A percentile compares a stretch with the other conserved stretches of the same genome.
phyloP scores from a whole-genome alignment of 2,797 vertebrate genomes.

The Cynopterus sphinx region DNA sequence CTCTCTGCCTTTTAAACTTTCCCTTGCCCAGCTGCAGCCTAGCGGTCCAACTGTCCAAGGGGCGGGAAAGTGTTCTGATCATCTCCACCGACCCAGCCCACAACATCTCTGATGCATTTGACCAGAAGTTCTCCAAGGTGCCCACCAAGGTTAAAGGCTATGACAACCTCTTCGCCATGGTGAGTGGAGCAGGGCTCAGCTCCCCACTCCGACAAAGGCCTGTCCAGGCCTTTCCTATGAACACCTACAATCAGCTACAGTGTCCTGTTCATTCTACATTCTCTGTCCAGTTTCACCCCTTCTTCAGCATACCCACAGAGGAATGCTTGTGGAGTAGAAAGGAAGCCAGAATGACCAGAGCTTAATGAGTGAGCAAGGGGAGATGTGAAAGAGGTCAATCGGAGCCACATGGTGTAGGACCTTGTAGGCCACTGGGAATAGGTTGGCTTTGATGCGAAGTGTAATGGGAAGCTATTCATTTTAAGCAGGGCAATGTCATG shows the following conservation, averaged over 20 bases:
- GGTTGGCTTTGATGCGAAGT: not conserved
- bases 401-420: not conserved
- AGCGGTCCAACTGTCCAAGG: slow-evolving; percentile 94
- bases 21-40: slow-evolving; percentile 91
- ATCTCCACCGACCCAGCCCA: slow-evolving; percentile 98
- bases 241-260: not conserved
- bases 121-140: slow-evolving; percentile 99
- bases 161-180: slow-evolving; percentile 98
- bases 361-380: not conserved
- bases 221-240: not conserved
- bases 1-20: not conserved
- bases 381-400: not conserved
- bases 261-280: not conserved
- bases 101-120: slow-evolving; percentile 98
- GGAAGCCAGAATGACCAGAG: not conserved
- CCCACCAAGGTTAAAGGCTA: slow-evolving; percentile 98
- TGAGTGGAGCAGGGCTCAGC: slow-evolving; percentile 81
- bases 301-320: not conserved
- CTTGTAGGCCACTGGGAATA: not conserved
- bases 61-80: slow-evolving; percentile 96
- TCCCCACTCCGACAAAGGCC: not conserved
- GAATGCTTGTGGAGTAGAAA: not conserved
- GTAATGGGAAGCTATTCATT: not conserved
- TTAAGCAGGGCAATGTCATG: not conserved
- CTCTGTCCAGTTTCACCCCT: not conserved